A percentile compares a stretch with the other conserved stretches of the same genome.
Conservation (phyloP, 2,113 vertebrate genomes). For the Mormyrus lacerda region DNA sequence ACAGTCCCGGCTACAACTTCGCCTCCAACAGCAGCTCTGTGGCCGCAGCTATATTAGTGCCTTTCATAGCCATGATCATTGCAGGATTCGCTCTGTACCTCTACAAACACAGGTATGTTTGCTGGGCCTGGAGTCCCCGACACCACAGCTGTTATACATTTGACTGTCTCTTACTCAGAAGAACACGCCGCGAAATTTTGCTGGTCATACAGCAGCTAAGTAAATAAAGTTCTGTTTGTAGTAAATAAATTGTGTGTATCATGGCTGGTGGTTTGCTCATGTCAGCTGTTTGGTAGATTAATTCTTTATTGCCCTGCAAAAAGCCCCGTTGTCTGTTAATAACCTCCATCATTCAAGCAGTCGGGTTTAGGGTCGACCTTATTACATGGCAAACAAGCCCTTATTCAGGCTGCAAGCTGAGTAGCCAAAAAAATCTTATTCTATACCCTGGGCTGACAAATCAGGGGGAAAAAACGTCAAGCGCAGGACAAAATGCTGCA, state of each 20-base stretch:
- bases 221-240: background rate
- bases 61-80: slow-evolving; percentile 99
- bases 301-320: background rate
- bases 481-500: background rate
- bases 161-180: too few species aligned
- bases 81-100: slow-evolving; percentile 98
- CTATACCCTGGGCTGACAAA: background rate
- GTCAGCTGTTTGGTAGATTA: slow-evolving; percentile 1
- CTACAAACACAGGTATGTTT: slow-evolving; percentile 92
- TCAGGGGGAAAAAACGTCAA: background rate
- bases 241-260: background rate
- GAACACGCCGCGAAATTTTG: background rate
- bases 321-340: background rate
- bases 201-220: background rate
- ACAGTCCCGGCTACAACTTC: slow-evolving; percentile 81
- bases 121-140: background rate
- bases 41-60: slow-evolving; percentile 96
- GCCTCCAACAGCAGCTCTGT: slow-evolving; percentile 98
- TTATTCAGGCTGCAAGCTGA: background rate
- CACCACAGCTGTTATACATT: background rate
- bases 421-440: background rate
- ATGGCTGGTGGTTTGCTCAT: background rate
- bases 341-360: background rate
- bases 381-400: background rate
- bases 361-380: background rate